Evolutionary conservation across 2,113 vertebrate species (phyloP), one percentile per base, ranked within the genome.

Genomic region (Nesoenas mayeri): DNA sequence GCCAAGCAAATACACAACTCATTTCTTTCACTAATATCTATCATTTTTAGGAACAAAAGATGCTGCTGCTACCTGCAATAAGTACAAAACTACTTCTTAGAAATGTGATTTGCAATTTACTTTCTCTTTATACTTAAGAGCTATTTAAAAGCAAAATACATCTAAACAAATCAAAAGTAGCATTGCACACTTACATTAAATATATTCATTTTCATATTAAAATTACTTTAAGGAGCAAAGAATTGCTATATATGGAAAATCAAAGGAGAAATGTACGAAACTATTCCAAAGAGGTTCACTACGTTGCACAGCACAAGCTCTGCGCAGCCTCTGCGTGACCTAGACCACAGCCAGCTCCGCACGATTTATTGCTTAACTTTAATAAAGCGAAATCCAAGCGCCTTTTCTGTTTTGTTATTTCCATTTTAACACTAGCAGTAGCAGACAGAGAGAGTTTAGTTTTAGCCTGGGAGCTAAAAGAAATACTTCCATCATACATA

Each of bases 391-490:
- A 94, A 89, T 77, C 78, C 95, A 91, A 85, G 69, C 1, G 1
- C 80, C 61, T 87, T 69, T 87, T 89, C 88, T 96, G 95, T 42
- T 96, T 91, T 85, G 91, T 73, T 95, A 91, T 87, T 94, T 95
- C 62, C 54, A 96, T 95, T 95, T 95, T 77, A 89, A 92, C 87
- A 89, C 77, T 34, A 80, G 91, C 83, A 58, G 95, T 92, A 94
- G 94, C 91, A 96, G 96, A 92, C 94, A 88, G 89, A 88, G 85
- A 95, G 91, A 87, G 58, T 91, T 95, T 93, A 95, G 95, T 77
- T 97, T 96, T 84, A 96, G 92, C 83, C 95, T 88, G 86, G 92
- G 88, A 97, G 91, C 85, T 87, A 79, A 80, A 92, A 95, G 60
- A 93, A 95, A 95, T 80, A 83, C 24, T 66, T 90, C 51, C 82